Conservation (phyloP, 92 coral and sea anemone species). For the Epizoanthus illoricatus region DNA sequence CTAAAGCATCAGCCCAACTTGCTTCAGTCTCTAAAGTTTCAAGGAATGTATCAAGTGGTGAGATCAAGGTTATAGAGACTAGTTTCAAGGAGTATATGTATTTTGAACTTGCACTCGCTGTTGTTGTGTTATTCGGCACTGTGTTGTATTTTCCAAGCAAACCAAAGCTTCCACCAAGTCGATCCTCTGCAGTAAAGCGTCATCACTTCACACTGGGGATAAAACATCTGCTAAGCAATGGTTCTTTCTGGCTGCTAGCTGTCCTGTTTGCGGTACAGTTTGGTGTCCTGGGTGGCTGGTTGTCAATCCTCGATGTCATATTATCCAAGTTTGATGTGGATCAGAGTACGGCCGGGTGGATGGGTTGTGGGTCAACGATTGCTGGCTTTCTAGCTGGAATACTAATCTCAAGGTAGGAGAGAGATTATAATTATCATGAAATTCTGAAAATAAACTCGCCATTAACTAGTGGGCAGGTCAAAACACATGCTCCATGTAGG, state of each 20-base stretch:
- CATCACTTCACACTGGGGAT: conserved; percentile 25
- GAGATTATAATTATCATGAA: background rate
- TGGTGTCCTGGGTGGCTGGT: conserved; percentile 74
- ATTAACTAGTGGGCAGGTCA: background rate
- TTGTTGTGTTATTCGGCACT: conserved; percentile 49
- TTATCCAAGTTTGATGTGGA: conserved; percentile 67
- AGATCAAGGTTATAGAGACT: conserved; percentile 14
- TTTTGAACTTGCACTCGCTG: conserved; percentile 54
- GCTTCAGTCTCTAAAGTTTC: background rate
- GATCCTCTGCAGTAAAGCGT: conserved; percentile 43
- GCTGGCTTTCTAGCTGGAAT: conserved; percentile 65
- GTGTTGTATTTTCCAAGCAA: conserved; percentile 71
- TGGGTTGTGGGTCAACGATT: conserved; percentile 60
- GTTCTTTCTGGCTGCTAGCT: conserved; percentile 57
- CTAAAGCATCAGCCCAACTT: background rate
- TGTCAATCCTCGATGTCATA: conserved; percentile 64
- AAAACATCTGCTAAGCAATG: conserved; percentile 10
- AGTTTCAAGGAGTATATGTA: conserved; percentile 42
- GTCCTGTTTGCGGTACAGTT: conserved; percentile 51
- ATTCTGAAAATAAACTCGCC: background rate
- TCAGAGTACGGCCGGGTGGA: conserved; percentile 65
- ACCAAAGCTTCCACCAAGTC: conserved; percentile 81
- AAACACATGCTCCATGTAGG: no score
- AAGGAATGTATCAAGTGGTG: background rate
- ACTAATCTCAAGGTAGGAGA: conserved; percentile 53